Conservation (phyloP, 2,888 invertebrate genomes). For the Latrodectus elegans region DNA sequence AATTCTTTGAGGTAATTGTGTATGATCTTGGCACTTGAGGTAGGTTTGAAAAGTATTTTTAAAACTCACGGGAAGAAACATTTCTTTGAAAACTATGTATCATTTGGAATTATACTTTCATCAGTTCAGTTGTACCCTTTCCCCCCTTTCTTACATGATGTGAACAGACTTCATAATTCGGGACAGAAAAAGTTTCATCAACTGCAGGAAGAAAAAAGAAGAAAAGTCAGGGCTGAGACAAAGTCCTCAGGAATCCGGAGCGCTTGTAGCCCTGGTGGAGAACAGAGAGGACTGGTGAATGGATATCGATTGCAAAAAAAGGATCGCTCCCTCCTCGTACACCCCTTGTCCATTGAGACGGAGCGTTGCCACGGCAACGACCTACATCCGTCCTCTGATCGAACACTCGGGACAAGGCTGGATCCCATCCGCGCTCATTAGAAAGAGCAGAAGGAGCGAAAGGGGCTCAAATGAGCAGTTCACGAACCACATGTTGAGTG, state of each 20-base stretch:
- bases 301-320: conserved; percentile 66
- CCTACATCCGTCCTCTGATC: conserved; percentile 68
- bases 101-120: no score
- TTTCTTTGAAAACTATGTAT: no score
- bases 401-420: conserved; percentile 33
- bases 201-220: neutral
- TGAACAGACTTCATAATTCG: neutral
- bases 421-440: conserved; percentile 34
- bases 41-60: no score
- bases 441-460: neutral
- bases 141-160: no score
- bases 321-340: conserved; percentile 9
- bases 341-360: conserved; percentile 56
- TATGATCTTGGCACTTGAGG: no score
- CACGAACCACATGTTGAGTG: conserved; percentile 52
- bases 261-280: neutral
- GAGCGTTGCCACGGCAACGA: conserved; percentile 58
- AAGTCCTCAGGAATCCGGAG: conserved; percentile 35
- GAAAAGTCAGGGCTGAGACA: neutral
- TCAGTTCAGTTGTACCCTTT: no score
- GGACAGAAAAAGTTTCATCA: conserved; percentile 14
- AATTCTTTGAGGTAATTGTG: no score
- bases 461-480: conserved; percentile 39
- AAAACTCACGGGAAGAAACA: no score
- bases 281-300: conserved; percentile 33